phyloP scores from a whole-genome alignment of 2,113 vertebrate genomes.

The Pterocles orientalis region DNA sequence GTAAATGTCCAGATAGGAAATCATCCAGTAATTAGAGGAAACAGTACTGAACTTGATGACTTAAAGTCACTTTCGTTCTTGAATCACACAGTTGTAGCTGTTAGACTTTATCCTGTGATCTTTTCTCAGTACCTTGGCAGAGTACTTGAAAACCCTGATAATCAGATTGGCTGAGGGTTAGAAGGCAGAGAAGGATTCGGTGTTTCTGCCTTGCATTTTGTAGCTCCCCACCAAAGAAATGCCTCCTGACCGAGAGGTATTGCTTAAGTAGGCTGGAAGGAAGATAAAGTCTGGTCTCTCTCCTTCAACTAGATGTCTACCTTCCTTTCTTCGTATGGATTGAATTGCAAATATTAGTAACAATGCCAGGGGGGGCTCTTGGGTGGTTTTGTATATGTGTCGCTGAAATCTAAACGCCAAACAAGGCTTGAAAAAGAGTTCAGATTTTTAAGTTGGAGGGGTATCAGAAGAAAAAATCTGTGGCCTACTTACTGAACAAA shows the following conservation, averaged over 20 bases:
- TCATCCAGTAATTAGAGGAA: constrained; percentile 50
- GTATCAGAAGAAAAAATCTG: background rate
- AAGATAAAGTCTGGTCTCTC: background rate
- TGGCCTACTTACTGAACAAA: background rate
- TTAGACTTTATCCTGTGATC: constrained; percentile 36
- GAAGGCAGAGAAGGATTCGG: background rate
- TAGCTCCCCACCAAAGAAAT: background rate
- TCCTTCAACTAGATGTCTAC: background rate
- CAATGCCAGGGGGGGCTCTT: background rate
- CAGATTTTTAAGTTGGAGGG: background rate
- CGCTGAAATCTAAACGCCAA: background rate
- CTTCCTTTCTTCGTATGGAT: background rate
- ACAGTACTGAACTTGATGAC: constrained; percentile 16
- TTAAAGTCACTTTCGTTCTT: constrained; percentile 40
- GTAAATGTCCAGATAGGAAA: constrained; percentile 53
- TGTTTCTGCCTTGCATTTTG: background rate
- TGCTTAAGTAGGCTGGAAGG: background rate
- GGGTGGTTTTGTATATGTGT: background rate
- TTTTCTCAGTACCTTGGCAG: constrained; percentile 24
- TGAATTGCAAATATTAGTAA: background rate
- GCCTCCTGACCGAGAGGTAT: background rate
- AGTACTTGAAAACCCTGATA: constrained; percentile 3
- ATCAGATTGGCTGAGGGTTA: constrained; percentile 4
- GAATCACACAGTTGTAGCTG: background rate
- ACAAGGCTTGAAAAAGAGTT: background rate